Conservation (phyloP, 2,888 invertebrate species). For the Exephanes ischioxanthus region DNA sequence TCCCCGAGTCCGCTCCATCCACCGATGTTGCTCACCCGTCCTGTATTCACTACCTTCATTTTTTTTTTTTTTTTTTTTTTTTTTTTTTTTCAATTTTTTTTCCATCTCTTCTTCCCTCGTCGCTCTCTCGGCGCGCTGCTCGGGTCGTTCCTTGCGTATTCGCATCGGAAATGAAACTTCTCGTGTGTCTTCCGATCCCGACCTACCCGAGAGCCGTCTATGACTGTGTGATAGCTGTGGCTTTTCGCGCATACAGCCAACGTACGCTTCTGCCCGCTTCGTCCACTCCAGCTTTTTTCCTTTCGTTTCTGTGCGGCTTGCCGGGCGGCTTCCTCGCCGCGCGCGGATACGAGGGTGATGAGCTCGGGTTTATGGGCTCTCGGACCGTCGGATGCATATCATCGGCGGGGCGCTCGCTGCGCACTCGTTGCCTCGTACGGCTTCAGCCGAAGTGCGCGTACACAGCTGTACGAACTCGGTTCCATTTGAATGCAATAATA, state of each 20-base stretch:
- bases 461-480: neutral
- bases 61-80: neutral
- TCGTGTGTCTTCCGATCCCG: neutral
- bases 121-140: constrained; percentile 32
- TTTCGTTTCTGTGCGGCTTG: constrained; percentile 16
- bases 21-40: neutral
- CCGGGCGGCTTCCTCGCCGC: neutral
- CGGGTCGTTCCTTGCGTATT: constrained; percentile 40
- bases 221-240: neutral
- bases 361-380: constrained; percentile 37
- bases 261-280: neutral
- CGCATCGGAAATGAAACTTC: constrained; percentile 29
- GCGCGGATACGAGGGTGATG: constrained; percentile 36
- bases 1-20: neutral
- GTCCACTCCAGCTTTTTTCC: constrained; percentile 41
- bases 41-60: constrained; percentile 16
- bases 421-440: constrained; percentile 38
- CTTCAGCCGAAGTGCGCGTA: constrained; percentile 1
- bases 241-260: neutral
- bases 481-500: constrained; percentile 26
- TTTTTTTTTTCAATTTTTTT: neutral
- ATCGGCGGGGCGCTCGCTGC: neutral
- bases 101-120: constrained; percentile 19
- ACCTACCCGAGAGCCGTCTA: neutral
- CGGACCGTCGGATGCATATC: constrained; percentile 25